phyloP scores from a whole-genome alignment of 2,797 vertebrate species.

The Bovichtus diacanthus region DNA sequence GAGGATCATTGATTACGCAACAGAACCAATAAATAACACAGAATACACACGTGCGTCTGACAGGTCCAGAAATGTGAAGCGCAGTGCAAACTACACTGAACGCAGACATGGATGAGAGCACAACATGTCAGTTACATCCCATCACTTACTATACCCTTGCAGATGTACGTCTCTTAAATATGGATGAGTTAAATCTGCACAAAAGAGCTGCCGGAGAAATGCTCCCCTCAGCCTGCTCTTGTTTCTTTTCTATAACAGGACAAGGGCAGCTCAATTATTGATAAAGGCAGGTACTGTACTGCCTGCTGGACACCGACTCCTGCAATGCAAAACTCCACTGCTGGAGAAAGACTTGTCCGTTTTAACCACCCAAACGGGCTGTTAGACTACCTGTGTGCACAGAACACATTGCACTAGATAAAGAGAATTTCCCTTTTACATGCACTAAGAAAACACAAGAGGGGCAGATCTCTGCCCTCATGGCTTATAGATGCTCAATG shows the following conservation, averaged over 20 bases:
- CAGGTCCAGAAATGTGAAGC: background rate
- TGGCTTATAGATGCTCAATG: conserved; percentile 80
- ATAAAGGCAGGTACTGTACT: conserved; percentile 72
- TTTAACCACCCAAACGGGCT: conserved; percentile 25
- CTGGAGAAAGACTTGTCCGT: background rate
- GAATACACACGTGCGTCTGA: background rate
- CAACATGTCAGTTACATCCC: conserved; percentile 48
- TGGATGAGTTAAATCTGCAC: conserved; percentile 78
- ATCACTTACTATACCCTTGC: conserved; percentile 45
- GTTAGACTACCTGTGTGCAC: conserved; percentile 19
- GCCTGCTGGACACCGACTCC: conserved; percentile 46
- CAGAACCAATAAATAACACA: background rate
- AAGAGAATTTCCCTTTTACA: conserved; percentile 28
- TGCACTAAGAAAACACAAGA: conserved; percentile 25
- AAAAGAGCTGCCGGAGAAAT: conserved; percentile 60
- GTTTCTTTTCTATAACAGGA: conserved; percentile 68
- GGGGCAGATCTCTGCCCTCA: conserved; percentile 63
- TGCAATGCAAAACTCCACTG: conserved; percentile 38
- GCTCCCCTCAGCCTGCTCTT: conserved; percentile 36
- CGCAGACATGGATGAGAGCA: conserved; percentile 34
- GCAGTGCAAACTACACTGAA: background rate
- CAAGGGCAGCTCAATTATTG: conserved; percentile 82
- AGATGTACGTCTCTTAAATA: conserved; percentile 72
- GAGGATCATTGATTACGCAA: background rate
- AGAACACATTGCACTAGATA: background rate